Evolutionary conservation across 2,888 invertebrate species (phyloP).

Genomic region (Lasioglossum oenotherae): DNA sequence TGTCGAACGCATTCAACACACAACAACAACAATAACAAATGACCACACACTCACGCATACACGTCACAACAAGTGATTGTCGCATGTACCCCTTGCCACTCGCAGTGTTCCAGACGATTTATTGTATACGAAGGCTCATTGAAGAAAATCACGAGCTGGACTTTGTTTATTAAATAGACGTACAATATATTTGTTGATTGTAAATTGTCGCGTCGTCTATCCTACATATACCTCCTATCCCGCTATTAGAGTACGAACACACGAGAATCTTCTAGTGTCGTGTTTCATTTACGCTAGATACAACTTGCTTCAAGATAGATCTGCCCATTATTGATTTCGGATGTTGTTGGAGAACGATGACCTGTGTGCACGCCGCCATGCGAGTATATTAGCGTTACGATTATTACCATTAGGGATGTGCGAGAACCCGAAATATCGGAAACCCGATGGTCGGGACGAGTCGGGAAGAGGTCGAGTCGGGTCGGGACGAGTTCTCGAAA

Average conservation of each 20-base stretch:
- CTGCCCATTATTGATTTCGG: not conserved
- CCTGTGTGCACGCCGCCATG: constrained; percentile 42
- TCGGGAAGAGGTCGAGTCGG: no score
- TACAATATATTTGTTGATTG: not conserved
- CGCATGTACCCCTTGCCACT: constrained; percentile 38
- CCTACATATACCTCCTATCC: not conserved
- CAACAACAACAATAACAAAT: not conserved
- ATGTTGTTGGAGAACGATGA: not conserved
- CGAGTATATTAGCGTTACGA: constrained; percentile 12
- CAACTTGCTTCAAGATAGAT: constrained; percentile 23
- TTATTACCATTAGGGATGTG: no score
- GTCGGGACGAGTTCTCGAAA: no score
- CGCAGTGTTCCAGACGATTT: not conserved
- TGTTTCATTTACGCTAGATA: not conserved
- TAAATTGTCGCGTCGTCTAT: not conserved
- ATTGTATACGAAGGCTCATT: not conserved
- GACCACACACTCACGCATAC: not conserved
- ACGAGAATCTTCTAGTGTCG: constrained; percentile 4
- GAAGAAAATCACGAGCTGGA: not conserved
- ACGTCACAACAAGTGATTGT: constrained; percentile 42
- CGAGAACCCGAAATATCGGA: no score
- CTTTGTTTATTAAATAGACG: constrained; percentile 1
- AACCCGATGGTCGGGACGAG: no score
- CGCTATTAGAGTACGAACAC: constrained; percentile 23
- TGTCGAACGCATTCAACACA: constrained; percentile 14